Conservation (phyloP, 2,888 invertebrate genomes). For the Parnassius apollo region DNA sequence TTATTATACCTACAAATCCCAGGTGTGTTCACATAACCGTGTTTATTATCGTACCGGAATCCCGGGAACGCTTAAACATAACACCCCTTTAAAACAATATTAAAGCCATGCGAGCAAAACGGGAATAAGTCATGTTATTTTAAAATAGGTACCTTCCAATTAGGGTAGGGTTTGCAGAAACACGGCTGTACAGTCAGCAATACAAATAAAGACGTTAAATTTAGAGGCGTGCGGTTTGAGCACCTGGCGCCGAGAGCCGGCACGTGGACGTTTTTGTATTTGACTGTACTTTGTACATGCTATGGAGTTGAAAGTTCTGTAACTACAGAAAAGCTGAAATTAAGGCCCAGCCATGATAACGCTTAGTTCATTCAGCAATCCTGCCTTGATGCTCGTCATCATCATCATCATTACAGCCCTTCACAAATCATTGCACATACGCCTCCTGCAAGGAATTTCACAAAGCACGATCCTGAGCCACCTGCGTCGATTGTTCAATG, state of each 20-base stretch:
- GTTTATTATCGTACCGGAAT: conserved; percentile 31
- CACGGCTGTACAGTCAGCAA: conserved; percentile 62
- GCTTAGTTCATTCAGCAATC: too few species aligned
- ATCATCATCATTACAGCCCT: too few species aligned
- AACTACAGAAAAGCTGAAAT: too few species aligned
- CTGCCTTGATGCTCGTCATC: too few species aligned
- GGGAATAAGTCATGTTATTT: conserved; percentile 57
- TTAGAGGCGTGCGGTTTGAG: conserved; percentile 73
- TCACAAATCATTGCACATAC: too few species aligned
- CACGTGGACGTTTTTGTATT: conserved; percentile 55
- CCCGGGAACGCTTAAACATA: conserved; percentile 29
- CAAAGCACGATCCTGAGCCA: too few species aligned
- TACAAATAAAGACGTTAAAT: conserved; percentile 79
- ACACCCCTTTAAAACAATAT: conserved; percentile 36
- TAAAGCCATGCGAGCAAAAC: conserved; percentile 32
- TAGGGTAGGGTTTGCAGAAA: conserved; percentile 50
- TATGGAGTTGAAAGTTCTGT: conserved; percentile 41
- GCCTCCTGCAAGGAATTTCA: too few species aligned
- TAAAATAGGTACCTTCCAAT: conserved; percentile 60
- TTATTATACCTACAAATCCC: not conserved
- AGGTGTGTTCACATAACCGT: conserved; percentile 31
- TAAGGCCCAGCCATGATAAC: too few species aligned
- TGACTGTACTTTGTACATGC: conserved; percentile 56
- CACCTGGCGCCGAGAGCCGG: conserved; percentile 65
- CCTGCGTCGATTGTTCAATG: too few species aligned